Evolutionary conservation across 2,113 vertebrate species (phyloP).

Genomic region (Varanus salvator): DNA sequence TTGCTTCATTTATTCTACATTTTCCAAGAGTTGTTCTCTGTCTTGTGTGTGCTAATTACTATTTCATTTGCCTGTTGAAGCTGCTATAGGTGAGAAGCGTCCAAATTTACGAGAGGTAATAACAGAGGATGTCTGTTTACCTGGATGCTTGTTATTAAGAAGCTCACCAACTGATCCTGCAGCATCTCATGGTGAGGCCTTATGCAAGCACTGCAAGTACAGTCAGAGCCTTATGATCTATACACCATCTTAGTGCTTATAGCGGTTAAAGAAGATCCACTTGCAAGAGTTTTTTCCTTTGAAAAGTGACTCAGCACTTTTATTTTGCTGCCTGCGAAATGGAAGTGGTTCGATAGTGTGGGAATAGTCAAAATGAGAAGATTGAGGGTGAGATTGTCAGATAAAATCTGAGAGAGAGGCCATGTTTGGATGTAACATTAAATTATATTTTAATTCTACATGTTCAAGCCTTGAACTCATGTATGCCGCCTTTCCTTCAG

Average conservation of each 20-base stretch:
- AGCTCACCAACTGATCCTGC: background rate
- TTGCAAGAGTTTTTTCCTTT: background rate
- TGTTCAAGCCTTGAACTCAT: background rate
- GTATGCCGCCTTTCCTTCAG: background rate
- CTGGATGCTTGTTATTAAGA: background rate
- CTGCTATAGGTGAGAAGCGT: conserved; percentile 29
- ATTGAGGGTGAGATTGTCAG: background rate
- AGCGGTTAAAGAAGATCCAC: background rate
- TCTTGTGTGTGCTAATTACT: conserved; percentile 54
- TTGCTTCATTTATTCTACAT: background rate
- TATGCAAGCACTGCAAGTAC: background rate
- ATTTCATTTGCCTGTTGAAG: conserved; percentile 38
- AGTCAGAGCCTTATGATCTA: background rate
- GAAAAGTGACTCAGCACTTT: background rate
- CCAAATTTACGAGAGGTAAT: background rate
- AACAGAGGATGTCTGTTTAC: background rate
- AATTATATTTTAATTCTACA: background rate
- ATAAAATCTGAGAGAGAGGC: background rate
- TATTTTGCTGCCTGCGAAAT: background rate
- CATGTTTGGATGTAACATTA: background rate
- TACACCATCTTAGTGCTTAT: background rate
- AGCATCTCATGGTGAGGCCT: background rate
- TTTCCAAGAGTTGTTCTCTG: conserved; percentile 4
- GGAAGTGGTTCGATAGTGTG: background rate
- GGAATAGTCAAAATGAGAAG: background rate